Percentiles rank a stretch among this genome's conserved stretches.
phyloP scores from a whole-genome alignment of 1,140 invertebrate genomes.

The Pseudomyrmex cubaensis region DNA sequence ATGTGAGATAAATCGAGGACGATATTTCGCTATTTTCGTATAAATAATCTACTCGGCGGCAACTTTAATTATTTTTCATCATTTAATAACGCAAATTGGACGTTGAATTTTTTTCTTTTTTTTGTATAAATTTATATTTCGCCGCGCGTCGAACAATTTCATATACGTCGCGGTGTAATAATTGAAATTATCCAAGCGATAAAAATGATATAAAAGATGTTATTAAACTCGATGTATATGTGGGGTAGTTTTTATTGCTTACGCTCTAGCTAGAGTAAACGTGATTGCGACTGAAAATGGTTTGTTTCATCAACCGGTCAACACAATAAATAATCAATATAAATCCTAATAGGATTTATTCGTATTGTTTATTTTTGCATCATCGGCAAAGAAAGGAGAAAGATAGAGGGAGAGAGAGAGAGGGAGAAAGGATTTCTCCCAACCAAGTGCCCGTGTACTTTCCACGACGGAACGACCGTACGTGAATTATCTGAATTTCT shows the following conservation, averaged over 20 bases:
- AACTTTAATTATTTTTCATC: background rate
- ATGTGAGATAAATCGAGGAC: too few relatives aligned
- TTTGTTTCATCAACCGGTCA: constrained; percentile 23
- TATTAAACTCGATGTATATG: background rate
- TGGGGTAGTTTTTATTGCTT: too few relatives aligned
- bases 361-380: constrained; percentile 11
- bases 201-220: constrained; percentile 16
- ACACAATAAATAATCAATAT: background rate
- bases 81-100: background rate
- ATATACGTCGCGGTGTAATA: constrained; percentile 3
- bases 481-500: constrained; percentile 38
- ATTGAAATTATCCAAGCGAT: constrained; percentile 10
- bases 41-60: too few relatives aligned
- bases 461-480: too few relatives aligned
- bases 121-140: background rate
- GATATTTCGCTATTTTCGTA: too few relatives aligned
- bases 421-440: background rate
- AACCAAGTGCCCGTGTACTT: too few relatives aligned
- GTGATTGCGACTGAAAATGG: background rate
- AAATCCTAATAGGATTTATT: constrained; percentile 4
- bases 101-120: constrained; percentile 20
- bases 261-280: too few relatives aligned
- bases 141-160: background rate
- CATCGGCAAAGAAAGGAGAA: background rate
- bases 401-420: background rate